Conservation (phyloP, 2,888 invertebrate species). For the Stenichneumon culpator region DNA sequence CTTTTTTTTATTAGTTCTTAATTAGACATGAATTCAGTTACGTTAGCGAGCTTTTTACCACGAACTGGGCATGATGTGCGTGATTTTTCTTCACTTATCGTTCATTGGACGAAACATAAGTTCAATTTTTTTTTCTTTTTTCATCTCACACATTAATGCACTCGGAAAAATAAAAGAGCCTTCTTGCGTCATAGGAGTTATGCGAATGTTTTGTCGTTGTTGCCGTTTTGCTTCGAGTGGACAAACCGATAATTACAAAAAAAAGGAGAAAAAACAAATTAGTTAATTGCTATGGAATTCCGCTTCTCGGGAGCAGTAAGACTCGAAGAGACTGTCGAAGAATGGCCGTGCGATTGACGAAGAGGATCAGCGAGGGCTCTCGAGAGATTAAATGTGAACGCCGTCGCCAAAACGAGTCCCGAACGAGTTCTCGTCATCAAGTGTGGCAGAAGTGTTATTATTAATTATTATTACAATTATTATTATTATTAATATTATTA, state of each 20-base stretch:
- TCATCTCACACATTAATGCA: constrained; percentile 30
- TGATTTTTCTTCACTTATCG: constrained; percentile 50
- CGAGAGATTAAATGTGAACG: constrained; percentile 38
- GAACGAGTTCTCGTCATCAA: constrained; percentile 59
- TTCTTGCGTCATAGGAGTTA: constrained; percentile 28
- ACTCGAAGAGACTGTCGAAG: constrained; percentile 67
- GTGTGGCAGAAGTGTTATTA: constrained; percentile 63
- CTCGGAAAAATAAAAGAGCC: constrained; percentile 31
- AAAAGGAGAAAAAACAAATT: constrained; percentile 25
- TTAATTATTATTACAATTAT: constrained; percentile 59
- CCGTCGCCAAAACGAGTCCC: constrained; percentile 46
- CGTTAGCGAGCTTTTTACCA: constrained; percentile 59
- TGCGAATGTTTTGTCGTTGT: constrained; percentile 49
- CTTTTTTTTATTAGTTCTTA: constrained; percentile 43
- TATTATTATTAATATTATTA: constrained; percentile 52
- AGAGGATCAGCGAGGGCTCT: constrained; percentile 28
- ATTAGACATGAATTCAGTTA: constrained; percentile 47
- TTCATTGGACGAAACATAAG: constrained; percentile 8
- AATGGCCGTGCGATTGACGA: constrained; percentile 54
- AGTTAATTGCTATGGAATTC: constrained; percentile 60
- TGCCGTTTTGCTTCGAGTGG: constrained; percentile 62
- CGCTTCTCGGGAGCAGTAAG: constrained; percentile 68
- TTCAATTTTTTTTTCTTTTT: constrained; percentile 19
- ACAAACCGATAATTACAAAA: constrained; percentile 15
- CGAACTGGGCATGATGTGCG: constrained; percentile 63